These are phyloP conservation scores for Phrynocephalus forsythii DNA, from an alignment of 2,797 vertebrate species.

Conservation along the genomic window DNA sequence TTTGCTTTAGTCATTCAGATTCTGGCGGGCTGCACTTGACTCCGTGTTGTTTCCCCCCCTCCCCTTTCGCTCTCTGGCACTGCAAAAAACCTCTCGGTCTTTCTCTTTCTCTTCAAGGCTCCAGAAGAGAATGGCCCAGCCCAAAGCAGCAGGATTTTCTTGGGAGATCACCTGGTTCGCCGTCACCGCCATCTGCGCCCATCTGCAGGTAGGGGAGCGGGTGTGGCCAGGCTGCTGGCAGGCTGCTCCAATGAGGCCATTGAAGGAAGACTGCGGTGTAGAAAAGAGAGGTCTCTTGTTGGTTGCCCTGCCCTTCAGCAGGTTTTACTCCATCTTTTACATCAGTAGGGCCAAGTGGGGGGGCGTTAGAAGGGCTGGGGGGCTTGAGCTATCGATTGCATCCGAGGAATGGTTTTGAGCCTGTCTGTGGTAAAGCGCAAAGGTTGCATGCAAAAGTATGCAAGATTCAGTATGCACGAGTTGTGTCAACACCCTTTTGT, in stretches of 20 bases:
- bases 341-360: neutral
- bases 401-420: neutral
- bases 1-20: conserved; percentile 70
- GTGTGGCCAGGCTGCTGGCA: neutral
- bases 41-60: conserved; percentile 40
- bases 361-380: neutral
- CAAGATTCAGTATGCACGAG: too few species aligned
- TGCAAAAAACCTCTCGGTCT: conserved; percentile 52
- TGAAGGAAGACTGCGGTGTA: neutral
- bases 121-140: conserved; percentile 66
- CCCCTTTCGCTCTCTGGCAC: conserved; percentile 28
- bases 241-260: neutral
- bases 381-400: neutral
- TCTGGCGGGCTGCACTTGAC: conserved; percentile 49
- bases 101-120: conserved; percentile 19
- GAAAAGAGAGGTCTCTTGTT: conserved; percentile 5
- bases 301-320: neutral
- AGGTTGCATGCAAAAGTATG: neutral
- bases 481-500: too few species aligned
- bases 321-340: neutral
- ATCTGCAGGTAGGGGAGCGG: conserved; percentile 75
- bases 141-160: conserved; percentile 63
- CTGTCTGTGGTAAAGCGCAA: too few species aligned
- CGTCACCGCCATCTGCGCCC: conserved; percentile 56
- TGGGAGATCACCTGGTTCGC: conserved; percentile 75